These are phyloP conservation scores for Drosophila neotestacea DNA, from an alignment of 2,888 invertebrate genomes.

Conservation along the genomic window DNA sequence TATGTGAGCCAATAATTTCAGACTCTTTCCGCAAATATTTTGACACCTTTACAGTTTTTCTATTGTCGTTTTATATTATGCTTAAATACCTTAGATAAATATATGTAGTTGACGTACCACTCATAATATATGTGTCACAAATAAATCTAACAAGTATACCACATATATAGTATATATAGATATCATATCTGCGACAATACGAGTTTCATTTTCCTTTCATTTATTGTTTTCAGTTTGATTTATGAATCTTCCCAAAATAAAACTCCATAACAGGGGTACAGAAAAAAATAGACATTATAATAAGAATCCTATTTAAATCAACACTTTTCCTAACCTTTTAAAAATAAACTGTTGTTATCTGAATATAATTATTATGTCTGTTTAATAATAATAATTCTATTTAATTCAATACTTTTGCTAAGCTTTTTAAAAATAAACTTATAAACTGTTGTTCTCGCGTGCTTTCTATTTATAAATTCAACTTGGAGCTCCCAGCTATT, in stretches of 20 bases:
- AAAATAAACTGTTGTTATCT: too few species aligned
- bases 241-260: constrained; percentile 14
- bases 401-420: too few species aligned
- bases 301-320: background rate
- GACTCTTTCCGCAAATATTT: constrained; percentile 44
- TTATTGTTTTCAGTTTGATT: constrained; percentile 22
- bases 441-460: background rate
- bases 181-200: constrained; percentile 29
- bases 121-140: constrained; percentile 15
- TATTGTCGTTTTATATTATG: constrained; percentile 20
- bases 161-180: constrained; percentile 5
- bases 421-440: too few species aligned
- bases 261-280: background rate
- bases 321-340: background rate
- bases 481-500: background rate
- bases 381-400: too few species aligned
- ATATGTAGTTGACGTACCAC: constrained; percentile 16
- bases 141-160: background rate
- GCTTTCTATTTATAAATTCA: background rate
- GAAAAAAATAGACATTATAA: background rate
- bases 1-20: constrained; percentile 30
- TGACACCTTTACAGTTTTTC: constrained; percentile 55
- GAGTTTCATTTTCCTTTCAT: constrained; percentile 22
- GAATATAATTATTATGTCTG: too few species aligned
- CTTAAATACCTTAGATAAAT: constrained; percentile 27